Evolutionary conservation across 2,888 invertebrate species (phyloP).

Genomic region (Charanyca ferruginea): DNA sequence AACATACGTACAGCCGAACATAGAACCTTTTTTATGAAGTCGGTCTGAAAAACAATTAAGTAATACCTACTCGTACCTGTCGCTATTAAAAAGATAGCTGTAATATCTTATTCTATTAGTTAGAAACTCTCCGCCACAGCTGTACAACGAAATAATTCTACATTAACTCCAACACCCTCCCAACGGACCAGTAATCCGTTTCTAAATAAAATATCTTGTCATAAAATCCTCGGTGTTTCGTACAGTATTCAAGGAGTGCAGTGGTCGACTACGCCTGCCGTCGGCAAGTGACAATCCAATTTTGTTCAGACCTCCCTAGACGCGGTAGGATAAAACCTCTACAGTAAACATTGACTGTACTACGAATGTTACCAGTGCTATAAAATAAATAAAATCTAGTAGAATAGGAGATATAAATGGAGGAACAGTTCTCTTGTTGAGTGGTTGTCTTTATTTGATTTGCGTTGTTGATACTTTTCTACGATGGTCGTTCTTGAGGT

Average conservation of each 20-base stretch:
- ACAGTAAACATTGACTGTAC: constrained; percentile 52
- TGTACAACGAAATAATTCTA: constrained; percentile 1
- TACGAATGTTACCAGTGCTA: constrained; percentile 23
- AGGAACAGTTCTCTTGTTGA: constrained; percentile 10
- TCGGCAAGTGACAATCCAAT: constrained; percentile 59
- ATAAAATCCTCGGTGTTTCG: constrained; percentile 38
- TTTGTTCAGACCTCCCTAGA: constrained; percentile 45
- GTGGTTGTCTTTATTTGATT: constrained; percentile 26
- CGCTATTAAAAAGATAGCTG: neutral
- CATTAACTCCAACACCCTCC: constrained; percentile 16
- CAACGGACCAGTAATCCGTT: constrained; percentile 20
- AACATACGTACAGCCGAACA: no score
- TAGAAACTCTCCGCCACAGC: neutral
- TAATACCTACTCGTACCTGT: no score
- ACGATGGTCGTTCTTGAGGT: neutral
- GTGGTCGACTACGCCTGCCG: constrained; percentile 32
- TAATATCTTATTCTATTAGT: neutral
- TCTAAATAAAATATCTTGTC: constrained; percentile 53
- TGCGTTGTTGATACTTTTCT: constrained; percentile 1
- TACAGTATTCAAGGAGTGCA: constrained; percentile 46
- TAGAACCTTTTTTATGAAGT: no score
- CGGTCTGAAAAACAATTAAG: no score
- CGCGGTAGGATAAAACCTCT: constrained; percentile 36
- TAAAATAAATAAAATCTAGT: constrained; percentile 48
- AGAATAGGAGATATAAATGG: constrained; percentile 20